phyloP scores from a whole-genome alignment of 1,140 invertebrate species.

The Formica selysi region DNA sequence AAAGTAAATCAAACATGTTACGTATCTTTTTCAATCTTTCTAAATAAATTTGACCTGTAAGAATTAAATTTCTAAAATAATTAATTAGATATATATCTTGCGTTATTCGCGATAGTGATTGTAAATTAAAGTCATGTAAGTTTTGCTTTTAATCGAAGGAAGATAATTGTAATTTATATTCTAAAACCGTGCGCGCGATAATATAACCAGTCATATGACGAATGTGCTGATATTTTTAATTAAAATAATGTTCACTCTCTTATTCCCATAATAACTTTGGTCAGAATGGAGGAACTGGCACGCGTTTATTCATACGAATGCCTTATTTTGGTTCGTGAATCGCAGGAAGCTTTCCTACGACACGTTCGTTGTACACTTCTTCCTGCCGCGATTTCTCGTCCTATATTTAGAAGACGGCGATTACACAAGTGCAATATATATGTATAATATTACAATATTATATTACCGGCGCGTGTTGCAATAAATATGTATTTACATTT shows the following conservation, averaged over 20 bases:
- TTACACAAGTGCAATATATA: constrained; percentile 6
- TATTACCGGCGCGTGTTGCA: background rate
- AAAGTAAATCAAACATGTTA: background rate
- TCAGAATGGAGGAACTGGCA: constrained; percentile 58
- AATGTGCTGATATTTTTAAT: constrained; percentile 10
- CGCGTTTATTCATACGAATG: constrained; percentile 71
- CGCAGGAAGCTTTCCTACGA: constrained; percentile 68
- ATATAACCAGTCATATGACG: constrained; percentile 20
- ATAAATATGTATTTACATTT: background rate
- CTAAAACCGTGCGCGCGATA: constrained; percentile 8
- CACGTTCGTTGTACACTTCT: constrained; percentile 73
- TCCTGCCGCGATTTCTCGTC: constrained; percentile 60
- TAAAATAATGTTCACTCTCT: constrained; percentile 39
- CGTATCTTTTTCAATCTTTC: background rate
- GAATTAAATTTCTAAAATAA: background rate
- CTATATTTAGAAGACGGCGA: constrained; percentile 71
- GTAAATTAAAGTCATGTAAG: background rate
- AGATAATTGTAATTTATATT: constrained; percentile 37
- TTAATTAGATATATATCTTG: background rate
- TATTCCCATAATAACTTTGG: constrained; percentile 1
- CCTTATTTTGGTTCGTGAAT: constrained; percentile 68
- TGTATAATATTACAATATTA: background rate
- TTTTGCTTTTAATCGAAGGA: background rate
- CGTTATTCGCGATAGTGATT: background rate
- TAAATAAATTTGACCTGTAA: background rate